Evolutionary conservation across 2,888 invertebrate genomes (phyloP).

Genomic region (Pristionchus fissidentatus): DNA sequence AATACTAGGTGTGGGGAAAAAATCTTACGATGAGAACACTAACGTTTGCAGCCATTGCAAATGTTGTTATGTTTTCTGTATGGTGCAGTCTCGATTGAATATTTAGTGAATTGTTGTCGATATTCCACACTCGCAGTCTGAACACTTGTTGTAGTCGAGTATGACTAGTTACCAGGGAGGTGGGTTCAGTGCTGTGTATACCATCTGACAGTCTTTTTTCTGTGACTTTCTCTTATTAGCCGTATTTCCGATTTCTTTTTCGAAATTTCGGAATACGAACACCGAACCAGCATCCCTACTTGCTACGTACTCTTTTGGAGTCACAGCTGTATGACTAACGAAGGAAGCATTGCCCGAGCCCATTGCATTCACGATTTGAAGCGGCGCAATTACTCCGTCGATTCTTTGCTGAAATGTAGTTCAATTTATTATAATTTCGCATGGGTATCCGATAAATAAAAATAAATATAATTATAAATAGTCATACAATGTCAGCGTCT

Average conservation of each 20-base stretch:
- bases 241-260: no score
- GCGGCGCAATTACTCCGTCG: conserved; percentile 37
- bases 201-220: no score
- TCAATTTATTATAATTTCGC: no score
- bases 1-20: background rate
- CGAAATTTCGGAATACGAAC: background rate
- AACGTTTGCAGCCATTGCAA: conserved; percentile 83
- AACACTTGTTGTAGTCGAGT: background rate
- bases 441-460: no score
- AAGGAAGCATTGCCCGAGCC: background rate
- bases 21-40: conserved; percentile 73
- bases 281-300: background rate
- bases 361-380: background rate
- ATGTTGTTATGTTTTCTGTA: conserved; percentile 88
- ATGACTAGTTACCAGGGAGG: no score
- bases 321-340: conserved; percentile 47
- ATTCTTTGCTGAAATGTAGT: background rate
- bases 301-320: conserved; percentile 64
- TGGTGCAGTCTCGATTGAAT: conserved; percentile 80
- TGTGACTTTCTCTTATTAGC: no score
- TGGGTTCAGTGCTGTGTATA: no score
- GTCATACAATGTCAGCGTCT: conserved; percentile 14
- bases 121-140: conserved; percentile 49
- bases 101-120: conserved; percentile 45
- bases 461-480: background rate